phyloP scores from a whole-genome alignment of 1,140 invertebrate species.

The Pseudomyrmex gracilis region DNA sequence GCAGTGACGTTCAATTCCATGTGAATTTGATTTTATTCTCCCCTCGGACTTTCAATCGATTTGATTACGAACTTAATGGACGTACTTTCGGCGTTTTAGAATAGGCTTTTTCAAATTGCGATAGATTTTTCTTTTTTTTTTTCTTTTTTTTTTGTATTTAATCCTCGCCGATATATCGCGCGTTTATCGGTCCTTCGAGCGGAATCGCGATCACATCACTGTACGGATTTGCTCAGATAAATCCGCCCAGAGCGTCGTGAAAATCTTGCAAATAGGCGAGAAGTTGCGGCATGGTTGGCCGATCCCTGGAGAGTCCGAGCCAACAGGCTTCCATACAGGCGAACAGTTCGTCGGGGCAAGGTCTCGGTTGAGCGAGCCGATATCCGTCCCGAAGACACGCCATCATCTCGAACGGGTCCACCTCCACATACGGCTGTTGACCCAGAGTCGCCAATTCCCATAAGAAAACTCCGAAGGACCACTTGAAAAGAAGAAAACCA shows the following conservation, averaged over 20 bases:
- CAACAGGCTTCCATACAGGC: slow-evolving; percentile 97
- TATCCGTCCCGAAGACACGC: slow-evolving; percentile 95
- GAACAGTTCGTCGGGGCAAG: slow-evolving; percentile 98
- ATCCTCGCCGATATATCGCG: not conserved
- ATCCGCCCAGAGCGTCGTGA: slow-evolving; percentile 92
- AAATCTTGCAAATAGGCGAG: slow-evolving; percentile 95
- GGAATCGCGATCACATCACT: not conserved
- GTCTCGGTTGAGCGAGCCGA: slow-evolving; percentile 94
- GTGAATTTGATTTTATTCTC: slow-evolving; percentile 59
- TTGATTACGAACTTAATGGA: not conserved
- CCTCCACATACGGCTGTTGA: slow-evolving; percentile 94
- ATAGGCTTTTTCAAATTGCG: not conserved
- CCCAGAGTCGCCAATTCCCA: slow-evolving; percentile 97
- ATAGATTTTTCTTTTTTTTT: not conserved
- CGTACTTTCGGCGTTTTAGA: slow-evolving; percentile 23
- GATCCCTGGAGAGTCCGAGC: slow-evolving; percentile 91
- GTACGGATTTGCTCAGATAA: slow-evolving; percentile 86
- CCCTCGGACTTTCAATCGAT: slow-evolving; percentile 40
- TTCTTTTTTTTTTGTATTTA: no score
- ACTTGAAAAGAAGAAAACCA: slow-evolving; percentile 86
- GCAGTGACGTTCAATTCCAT: slow-evolving; percentile 68
- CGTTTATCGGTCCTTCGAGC: not conserved
- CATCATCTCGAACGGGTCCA: slow-evolving; percentile 96
- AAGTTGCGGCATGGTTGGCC: slow-evolving; percentile 94
- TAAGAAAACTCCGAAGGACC: slow-evolving; percentile 96